phyloP scores from a whole-genome alignment of 2,888 invertebrate species.

The Trimorus sp. region DNA sequence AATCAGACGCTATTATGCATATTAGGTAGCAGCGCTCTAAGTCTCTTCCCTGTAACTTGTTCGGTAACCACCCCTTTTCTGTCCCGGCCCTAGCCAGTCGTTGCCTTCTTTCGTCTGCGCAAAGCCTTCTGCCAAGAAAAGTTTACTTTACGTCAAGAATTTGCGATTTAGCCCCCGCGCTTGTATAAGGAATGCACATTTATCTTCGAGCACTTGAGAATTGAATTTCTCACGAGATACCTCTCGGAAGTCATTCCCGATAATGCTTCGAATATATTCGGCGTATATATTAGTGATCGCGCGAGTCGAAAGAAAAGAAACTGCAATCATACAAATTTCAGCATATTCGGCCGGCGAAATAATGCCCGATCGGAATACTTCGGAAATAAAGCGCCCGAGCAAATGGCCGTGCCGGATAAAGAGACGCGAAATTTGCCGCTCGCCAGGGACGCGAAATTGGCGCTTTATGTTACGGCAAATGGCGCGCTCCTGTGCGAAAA shows the following conservation, averaged over 20 bases:
- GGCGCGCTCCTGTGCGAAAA: not conserved
- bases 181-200: constrained; percentile 78
- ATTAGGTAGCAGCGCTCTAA: constrained; percentile 71
- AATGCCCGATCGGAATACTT: constrained; percentile 32
- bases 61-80: constrained; percentile 68
- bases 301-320: constrained; percentile 14
- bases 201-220: constrained; percentile 59
- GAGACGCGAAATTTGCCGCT: constrained; percentile 14
- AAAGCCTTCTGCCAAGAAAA: constrained; percentile 67
- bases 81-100: constrained; percentile 45
- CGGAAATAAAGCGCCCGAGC: constrained; percentile 11
- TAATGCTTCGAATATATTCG: constrained; percentile 49
- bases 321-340: constrained; percentile 39
- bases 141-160: constrained; percentile 74
- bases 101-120: constrained; percentile 47
- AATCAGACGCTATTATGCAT: constrained; percentile 76
- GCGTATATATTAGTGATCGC: constrained; percentile 34
- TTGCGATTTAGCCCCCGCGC: constrained; percentile 74
- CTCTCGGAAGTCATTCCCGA: constrained; percentile 44
- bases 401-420: constrained; percentile 6
- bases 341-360: constrained; percentile 26
- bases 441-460: constrained; percentile 11
- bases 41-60: constrained; percentile 71
- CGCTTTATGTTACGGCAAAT: constrained; percentile 30
- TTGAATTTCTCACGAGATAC: constrained; percentile 52